phyloP scores from a whole-genome alignment of 2,888 invertebrate genomes.

The Thymelicus lineola region DNA sequence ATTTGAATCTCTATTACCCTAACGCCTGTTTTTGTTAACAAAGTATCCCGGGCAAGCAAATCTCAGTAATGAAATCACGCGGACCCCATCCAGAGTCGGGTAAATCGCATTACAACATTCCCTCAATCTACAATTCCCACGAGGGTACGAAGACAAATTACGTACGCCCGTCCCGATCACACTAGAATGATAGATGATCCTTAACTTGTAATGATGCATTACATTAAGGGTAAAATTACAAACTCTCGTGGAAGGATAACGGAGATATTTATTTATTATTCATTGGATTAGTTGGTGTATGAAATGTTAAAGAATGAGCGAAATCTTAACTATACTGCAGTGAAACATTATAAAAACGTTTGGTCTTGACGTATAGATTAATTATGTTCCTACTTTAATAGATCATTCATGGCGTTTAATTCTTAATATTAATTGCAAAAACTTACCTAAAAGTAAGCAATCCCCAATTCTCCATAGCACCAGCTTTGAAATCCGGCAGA shows the following conservation, averaged over 20 bases:
- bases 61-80: neutral
- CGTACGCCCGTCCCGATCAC: conserved; percentile 44
- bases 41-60: neutral
- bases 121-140: neutral
- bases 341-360: too few relatives aligned
- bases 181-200: conserved; percentile 48
- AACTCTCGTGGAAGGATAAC: neutral
- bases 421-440: neutral
- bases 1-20: too few relatives aligned
- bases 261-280: conserved; percentile 1
- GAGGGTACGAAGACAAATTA: conserved; percentile 32
- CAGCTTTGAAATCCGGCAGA: conserved; percentile 94
- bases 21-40: neutral
- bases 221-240: conserved; percentile 16
- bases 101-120: conserved; percentile 11
- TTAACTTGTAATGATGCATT: conserved; percentile 45
- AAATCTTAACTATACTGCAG: too few relatives aligned
- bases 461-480: conserved; percentile 97
- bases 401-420: too few relatives aligned
- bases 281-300: neutral
- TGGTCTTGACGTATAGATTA: too few relatives aligned
- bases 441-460: conserved; percentile 89
- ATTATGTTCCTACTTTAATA: too few relatives aligned
- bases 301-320: too few relatives aligned
- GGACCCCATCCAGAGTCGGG: neutral